Conservation (phyloP, 1,140 invertebrate genomes). For the Solenopsis fugax region DNA sequence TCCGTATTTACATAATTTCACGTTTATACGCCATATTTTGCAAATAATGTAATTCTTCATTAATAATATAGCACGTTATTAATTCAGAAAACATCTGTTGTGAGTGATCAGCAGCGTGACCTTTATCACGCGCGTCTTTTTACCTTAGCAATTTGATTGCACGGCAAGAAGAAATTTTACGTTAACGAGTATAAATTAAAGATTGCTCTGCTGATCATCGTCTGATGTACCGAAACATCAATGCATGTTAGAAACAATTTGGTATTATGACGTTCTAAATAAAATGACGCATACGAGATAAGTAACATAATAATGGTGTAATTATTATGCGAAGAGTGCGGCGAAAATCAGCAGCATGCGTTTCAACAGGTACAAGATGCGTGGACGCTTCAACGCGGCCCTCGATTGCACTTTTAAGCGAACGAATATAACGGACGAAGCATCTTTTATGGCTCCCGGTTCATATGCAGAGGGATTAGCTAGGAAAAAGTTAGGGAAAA, state of each 20-base stretch:
- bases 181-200: conserved; percentile 12
- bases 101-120: conserved; percentile 27
- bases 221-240: conserved; percentile 15
- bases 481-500: conserved; percentile 58
- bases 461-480: conserved; percentile 60
- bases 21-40: conserved; percentile 28
- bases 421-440: conserved; percentile 25
- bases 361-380: conserved; percentile 58
- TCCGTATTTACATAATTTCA: conserved; percentile 39
- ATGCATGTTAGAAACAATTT: conserved; percentile 29
- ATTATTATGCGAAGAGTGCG: conserved; percentile 33
- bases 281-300: conserved; percentile 38
- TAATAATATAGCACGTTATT: conserved; percentile 43
- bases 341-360: conserved; percentile 48
- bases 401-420: conserved; percentile 37
- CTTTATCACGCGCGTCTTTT: conserved; percentile 17
- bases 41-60: conserved; percentile 38
- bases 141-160: background rate
- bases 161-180: background rate
- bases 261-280: conserved; percentile 47
- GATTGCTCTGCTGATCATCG: conserved; percentile 29
- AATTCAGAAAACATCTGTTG: conserved; percentile 13
- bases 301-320: conserved; percentile 21
- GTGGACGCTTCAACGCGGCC: conserved; percentile 19
- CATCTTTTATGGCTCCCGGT: conserved; percentile 36